Conservation (phyloP, 2,113 vertebrate genomes). For the Sinocyclocheilus anshuiensis region DNA sequence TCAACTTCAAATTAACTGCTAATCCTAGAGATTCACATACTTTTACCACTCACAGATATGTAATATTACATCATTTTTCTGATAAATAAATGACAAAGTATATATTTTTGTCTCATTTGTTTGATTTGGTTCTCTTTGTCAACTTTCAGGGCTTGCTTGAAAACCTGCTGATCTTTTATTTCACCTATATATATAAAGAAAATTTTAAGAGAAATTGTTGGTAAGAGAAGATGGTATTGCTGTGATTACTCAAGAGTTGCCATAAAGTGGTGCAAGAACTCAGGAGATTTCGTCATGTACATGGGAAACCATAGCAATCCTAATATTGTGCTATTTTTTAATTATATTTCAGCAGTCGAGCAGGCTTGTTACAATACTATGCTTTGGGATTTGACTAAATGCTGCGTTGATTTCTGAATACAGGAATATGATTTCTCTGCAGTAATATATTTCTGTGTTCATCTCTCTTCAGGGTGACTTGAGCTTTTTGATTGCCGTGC, state of each 20-base stretch:
- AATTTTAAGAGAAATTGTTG: too few relatives aligned
- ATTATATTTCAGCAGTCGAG: neutral
- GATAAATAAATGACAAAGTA: too few relatives aligned
- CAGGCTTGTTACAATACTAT: neutral
- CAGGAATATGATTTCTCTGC: conserved; percentile 50
- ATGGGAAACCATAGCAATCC: neutral
- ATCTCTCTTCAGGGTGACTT: conserved; percentile 48
- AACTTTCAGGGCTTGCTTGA: too few relatives aligned
- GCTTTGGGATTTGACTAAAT: conserved; percentile 36
- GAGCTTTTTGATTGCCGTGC: conserved; percentile 59
- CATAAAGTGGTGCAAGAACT: neutral
- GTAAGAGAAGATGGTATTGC: neutral
- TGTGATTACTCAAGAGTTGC: neutral
- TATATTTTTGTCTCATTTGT: too few relatives aligned
- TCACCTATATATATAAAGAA: too few relatives aligned
- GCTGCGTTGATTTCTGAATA: conserved; percentile 27
- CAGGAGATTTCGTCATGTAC: neutral
- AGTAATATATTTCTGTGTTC: conserved; percentile 46
- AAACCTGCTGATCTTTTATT: too few relatives aligned
- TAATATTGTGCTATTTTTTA: neutral
- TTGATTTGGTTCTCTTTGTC: too few relatives aligned
- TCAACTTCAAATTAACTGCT: too few relatives aligned
- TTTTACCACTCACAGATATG: too few relatives aligned
- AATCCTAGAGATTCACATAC: too few relatives aligned
- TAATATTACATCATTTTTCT: too few relatives aligned